A percentile compares a stretch with the other conserved stretches of the same genome.
These are phyloP conservation scores for Coccyzus lansbergi DNA, from an alignment of 2,797 vertebrate genomes.

Conservation along the genomic window DNA sequence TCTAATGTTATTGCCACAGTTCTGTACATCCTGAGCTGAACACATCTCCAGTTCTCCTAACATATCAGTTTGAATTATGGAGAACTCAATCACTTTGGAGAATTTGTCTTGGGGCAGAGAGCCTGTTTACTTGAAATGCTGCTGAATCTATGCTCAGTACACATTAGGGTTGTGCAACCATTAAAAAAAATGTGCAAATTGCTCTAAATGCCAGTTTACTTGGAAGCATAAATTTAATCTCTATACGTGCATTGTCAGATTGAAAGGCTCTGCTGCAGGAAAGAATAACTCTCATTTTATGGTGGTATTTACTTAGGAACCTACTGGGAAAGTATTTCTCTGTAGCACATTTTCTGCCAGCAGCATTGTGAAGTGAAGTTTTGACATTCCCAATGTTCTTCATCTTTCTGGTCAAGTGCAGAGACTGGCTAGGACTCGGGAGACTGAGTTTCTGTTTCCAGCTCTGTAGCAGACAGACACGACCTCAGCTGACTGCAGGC, in stretches of 20 bases:
- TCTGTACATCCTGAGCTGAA: background rate
- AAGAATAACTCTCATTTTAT: background rate
- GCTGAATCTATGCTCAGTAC: background rate
- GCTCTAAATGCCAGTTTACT: background rate
- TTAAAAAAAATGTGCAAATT: background rate
- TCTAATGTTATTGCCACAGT: background rate
- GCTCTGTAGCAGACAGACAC: background rate
- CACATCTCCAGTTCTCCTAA: background rate
- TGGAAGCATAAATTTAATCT: background rate
- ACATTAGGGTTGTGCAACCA: background rate
- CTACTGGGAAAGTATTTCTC: background rate
- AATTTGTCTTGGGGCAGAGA: background rate
- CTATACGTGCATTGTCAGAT: background rate
- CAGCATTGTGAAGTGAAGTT: background rate
- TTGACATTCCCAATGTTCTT: background rate
- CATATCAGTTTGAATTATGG: background rate
- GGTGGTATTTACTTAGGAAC: background rate
- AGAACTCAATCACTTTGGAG: background rate
- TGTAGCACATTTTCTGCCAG: background rate
- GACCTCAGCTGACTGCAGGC: background rate
- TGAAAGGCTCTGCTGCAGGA: background rate
- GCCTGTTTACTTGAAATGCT: background rate
- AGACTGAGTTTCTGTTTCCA: background rate
- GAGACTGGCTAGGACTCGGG: background rate
- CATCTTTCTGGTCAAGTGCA: background rate